Conservation (phyloP, 2,888 invertebrate genomes). For the Andricus curvator region DNA sequence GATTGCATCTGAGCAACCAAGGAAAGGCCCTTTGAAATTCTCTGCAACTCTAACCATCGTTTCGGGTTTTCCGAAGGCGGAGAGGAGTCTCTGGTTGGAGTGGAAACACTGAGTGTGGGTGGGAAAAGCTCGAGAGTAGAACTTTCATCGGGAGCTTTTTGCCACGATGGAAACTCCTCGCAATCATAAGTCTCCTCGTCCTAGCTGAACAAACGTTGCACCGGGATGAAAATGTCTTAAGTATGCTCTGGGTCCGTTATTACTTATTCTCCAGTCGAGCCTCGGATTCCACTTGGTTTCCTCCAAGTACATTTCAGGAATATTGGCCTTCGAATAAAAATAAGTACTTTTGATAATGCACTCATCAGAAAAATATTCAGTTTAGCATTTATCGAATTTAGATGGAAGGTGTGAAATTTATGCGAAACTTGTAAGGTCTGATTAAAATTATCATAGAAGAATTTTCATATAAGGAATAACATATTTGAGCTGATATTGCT, state of each 20-base stretch:
- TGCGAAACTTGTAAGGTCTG: no score
- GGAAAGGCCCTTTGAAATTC: slow-evolving; percentile 51
- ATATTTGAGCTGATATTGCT: no score
- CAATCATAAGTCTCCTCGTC: slow-evolving; percentile 66
- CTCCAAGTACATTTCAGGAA: slow-evolving; percentile 3
- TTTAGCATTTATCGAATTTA: background rate
- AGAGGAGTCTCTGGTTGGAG: no score
- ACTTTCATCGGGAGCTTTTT: slow-evolving; percentile 57
- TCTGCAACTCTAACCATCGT: slow-evolving; percentile 50
- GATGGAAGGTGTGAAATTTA: no score
- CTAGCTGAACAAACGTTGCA: slow-evolving; percentile 65
- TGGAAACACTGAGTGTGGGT: slow-evolving; percentile 49
- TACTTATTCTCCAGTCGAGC: slow-evolving; percentile 52
- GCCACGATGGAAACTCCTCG: slow-evolving; percentile 57
- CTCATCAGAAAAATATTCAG: background rate
- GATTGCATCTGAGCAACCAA: slow-evolving; percentile 7
- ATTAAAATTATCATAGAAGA: no score
- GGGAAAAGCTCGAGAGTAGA: slow-evolving; percentile 44
- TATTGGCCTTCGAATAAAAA: background rate
- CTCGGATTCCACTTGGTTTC: slow-evolving; percentile 20
- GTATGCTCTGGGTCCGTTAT: slow-evolving; percentile 51
- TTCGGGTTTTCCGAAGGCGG: slow-evolving; percentile 45
- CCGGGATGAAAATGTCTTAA: slow-evolving; percentile 53
- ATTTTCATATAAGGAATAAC: no score
- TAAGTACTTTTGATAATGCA: background rate